A percentile compares a stretch with the other conserved stretches of the same genome.
Conservation (phyloP, 2,888 invertebrate species). For the Drosophila kokeensis region DNA sequence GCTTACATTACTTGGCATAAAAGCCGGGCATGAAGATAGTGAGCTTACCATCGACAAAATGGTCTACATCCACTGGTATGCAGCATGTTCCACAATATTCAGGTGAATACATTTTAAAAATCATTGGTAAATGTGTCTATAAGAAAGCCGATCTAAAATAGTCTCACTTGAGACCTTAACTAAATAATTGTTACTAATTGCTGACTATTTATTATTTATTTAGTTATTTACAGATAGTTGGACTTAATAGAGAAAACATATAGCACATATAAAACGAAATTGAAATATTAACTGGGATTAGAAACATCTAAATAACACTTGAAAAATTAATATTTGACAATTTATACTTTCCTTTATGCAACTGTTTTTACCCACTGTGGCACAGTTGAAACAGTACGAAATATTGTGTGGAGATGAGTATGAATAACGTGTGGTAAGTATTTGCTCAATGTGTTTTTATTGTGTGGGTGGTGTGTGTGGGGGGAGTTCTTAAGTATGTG, state of each 20-base stretch:
- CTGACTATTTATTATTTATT: not conserved
- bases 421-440: slow-evolving; percentile 54
- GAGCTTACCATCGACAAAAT: slow-evolving; percentile 11
- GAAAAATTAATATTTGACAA: not conserved
- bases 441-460: slow-evolving; percentile 52
- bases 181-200: not conserved
- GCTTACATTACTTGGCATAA: slow-evolving; percentile 58
- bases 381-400: slow-evolving; percentile 28
- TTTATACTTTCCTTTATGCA: not conserved
- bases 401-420: slow-evolving; percentile 21
- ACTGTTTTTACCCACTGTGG: not conserved
- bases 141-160: not conserved
- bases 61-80: slow-evolving; percentile 28
- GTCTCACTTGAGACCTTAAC: not conserved
- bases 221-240: not conserved
- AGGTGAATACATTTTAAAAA: not conserved
- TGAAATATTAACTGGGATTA: not conserved
- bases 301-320: not conserved
- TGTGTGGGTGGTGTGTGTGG: slow-evolving; percentile 22
- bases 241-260: not conserved
- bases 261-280: no score
- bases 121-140: not conserved
- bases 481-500: not conserved
- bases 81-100: slow-evolving; percentile 1
- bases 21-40: slow-evolving; percentile 29